These are phyloP conservation scores for Eubasilissa regina DNA, from an alignment of 1,140 invertebrate genomes.

Conservation along the genomic window DNA sequence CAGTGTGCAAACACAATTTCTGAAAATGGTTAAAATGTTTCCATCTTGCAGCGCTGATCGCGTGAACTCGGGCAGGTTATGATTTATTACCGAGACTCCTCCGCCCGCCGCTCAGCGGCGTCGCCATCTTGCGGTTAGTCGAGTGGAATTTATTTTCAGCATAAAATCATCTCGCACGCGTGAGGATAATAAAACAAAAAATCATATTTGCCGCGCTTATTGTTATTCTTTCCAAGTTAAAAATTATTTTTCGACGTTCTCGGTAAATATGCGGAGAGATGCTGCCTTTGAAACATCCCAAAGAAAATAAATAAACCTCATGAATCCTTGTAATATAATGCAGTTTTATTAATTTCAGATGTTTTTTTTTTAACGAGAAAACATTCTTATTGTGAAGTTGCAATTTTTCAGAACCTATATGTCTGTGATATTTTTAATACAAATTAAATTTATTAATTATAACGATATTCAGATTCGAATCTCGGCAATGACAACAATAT, in stretches of 20 bases:
- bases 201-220: not conserved
- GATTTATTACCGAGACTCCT: conserved; percentile 6
- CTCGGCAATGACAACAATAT: too few relatives aligned
- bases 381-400: too few relatives aligned
- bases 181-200: not conserved
- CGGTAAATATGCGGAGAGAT: too few relatives aligned
- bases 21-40: conserved; percentile 13
- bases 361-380: too few relatives aligned
- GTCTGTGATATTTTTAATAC: too few relatives aligned
- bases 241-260: not conserved
- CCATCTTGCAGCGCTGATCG: conserved; percentile 5
- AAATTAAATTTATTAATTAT: too few relatives aligned
- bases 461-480: too few relatives aligned
- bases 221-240: not conserved
- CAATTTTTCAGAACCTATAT: too few relatives aligned
- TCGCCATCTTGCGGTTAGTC: not conserved
- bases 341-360: too few relatives aligned
- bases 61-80: not conserved
- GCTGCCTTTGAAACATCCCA: too few relatives aligned
- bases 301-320: too few relatives aligned
- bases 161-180: not conserved
- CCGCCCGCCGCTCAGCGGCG: not conserved
- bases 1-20: conserved; percentile 10
- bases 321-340: too few relatives aligned
- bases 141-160: conserved; percentile 10